These are phyloP conservation scores for Agonopterix arenella DNA, from an alignment of 2,888 invertebrate species.

Conservation along the genomic window DNA sequence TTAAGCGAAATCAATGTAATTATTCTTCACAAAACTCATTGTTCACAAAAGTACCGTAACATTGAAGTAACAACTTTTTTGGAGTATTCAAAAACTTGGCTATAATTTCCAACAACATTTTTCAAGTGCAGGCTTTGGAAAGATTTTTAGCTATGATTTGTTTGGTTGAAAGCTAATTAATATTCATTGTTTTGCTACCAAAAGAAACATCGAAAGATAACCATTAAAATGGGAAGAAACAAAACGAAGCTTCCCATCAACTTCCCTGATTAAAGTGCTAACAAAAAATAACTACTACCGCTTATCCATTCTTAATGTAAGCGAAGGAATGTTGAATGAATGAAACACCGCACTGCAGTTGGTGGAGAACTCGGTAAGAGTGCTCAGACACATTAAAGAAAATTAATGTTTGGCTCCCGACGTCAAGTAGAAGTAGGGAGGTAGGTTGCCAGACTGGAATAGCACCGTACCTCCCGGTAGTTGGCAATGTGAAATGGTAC, in stretches of 20 bases:
- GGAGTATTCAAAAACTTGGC: too few relatives aligned
- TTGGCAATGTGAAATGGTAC: constrained; percentile 71
- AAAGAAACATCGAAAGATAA: too few relatives aligned
- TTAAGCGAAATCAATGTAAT: too few relatives aligned
- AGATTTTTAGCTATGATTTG: too few relatives aligned
- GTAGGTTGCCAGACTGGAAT: constrained; percentile 49
- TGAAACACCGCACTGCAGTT: constrained; percentile 72
- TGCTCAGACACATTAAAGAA: constrained; percentile 76
- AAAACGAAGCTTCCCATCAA: constrained; percentile 26
- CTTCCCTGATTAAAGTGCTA: constrained; percentile 63
- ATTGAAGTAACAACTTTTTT: too few relatives aligned
- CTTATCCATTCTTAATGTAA: constrained; percentile 69
- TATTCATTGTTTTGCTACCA: constrained; percentile 18
- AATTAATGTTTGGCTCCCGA: constrained; percentile 74
- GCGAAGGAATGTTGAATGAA: constrained; percentile 61
- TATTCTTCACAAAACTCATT: too few relatives aligned
- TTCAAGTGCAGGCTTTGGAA: too few relatives aligned
- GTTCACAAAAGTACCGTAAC: too few relatives aligned
- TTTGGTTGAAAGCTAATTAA: too few relatives aligned
- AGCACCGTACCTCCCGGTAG: constrained; percentile 39
- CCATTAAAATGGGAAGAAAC: too few relatives aligned
- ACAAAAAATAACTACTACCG: constrained; percentile 54
- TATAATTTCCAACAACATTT: too few relatives aligned
- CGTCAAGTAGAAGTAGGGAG: constrained; percentile 67
- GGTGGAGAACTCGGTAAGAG: constrained; percentile 60